These are phyloP conservation scores for Agrenia bidenticulata DNA, from an alignment of 2,888 invertebrate species.

Conservation along the genomic window DNA sequence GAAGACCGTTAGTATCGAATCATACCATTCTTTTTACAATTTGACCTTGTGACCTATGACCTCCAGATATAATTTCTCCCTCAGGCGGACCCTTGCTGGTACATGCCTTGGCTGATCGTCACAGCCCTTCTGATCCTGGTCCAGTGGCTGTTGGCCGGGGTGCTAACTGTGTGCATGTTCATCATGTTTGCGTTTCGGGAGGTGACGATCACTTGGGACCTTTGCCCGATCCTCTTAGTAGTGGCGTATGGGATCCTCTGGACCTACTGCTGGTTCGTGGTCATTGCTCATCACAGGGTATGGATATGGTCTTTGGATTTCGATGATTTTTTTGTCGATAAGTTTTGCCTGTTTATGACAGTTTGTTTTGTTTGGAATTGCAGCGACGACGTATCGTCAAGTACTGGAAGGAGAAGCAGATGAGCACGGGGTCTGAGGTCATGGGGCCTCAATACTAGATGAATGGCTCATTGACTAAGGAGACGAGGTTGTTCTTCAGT, in stretches of 20 bases:
- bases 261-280: conserved; percentile 39
- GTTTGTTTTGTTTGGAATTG: conserved; percentile 5
- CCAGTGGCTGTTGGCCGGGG: conserved; percentile 19
- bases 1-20: background rate
- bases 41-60: too few species aligned
- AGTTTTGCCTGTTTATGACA: background rate
- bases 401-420: conserved; percentile 34
- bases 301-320: too few species aligned
- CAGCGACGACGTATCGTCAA: conserved; percentile 46
- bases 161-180: conserved; percentile 31
- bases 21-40: too few species aligned
- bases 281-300: conserved; percentile 47
- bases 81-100: conserved; percentile 39
- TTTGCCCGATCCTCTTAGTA: conserved; percentile 33
- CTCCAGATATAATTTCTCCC: too few species aligned
- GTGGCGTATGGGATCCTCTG: conserved; percentile 30
- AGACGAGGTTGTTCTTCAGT: too few species aligned
- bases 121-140: conserved; percentile 24
- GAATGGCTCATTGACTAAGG: too few species aligned
- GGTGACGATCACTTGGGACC: conserved; percentile 47
- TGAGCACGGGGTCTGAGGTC: background rate
- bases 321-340: background rate
- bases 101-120: conserved; percentile 46
- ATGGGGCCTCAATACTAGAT: background rate
- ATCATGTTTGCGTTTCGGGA: conserved; percentile 33